Conservation (phyloP, 2,113 vertebrate species). For the Pygathrix nemaeus region DNA sequence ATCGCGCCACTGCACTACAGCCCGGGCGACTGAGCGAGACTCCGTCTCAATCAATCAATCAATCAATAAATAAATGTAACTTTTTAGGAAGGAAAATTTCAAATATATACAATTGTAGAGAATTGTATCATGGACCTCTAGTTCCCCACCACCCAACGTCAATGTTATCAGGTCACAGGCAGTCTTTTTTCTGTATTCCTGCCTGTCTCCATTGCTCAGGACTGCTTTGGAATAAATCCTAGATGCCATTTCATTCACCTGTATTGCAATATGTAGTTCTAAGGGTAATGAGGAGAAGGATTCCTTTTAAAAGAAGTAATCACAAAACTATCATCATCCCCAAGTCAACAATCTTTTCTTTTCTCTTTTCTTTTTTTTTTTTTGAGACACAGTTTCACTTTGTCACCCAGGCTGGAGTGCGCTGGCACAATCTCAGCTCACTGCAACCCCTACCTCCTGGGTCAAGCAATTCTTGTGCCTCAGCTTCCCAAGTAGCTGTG, state of each 20-base stretch:
- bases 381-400: neutral
- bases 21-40: too few relatives aligned
- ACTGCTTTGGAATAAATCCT: constrained; percentile 15
- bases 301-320: neutral
- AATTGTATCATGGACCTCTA: neutral
- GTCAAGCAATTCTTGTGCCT: too few relatives aligned
- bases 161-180: neutral
- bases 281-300: neutral
- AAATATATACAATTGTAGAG: neutral
- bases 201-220: neutral
- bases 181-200: neutral
- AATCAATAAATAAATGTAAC: neutral
- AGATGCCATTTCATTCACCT: neutral
- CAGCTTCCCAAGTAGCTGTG: too few relatives aligned
- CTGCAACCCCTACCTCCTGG: neutral
- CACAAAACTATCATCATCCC: neutral
- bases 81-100: constrained; percentile 29
- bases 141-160: neutral
- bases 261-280: neutral
- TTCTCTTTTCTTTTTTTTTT: too few relatives aligned
- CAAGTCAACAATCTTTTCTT: neutral
- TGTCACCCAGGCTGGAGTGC: neutral
- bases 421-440: neutral
- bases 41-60: too few relatives aligned
- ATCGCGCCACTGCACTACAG: too few relatives aligned